Base-by-base conservation (phyloP, 2,888 invertebrate genomes). In the Unio delphinus region DNA sequence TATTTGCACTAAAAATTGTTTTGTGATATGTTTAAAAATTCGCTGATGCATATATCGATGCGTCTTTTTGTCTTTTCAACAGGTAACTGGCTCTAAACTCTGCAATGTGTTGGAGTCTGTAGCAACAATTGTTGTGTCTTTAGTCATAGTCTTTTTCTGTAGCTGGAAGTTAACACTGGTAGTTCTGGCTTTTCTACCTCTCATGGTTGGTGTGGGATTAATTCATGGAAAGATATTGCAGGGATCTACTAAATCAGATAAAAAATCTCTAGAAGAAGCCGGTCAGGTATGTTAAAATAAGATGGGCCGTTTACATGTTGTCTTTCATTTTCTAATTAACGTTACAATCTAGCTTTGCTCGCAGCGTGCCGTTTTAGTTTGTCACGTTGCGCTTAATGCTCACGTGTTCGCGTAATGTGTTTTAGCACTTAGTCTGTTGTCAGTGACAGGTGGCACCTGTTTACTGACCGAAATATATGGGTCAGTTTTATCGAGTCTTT, bases 211-310 rank as follows among this genome's bases (percentile, higher is more conserved):
- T 4, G 88, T 88, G 20, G 90, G 90, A 26, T 75, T 86, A 20
- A 68, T 86, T 5, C 84, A 87, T 65, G 73, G 75, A 54, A 73
- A 76, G 64, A 70, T 81, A 11, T 30, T 80, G 8, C 71, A 73
- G 7, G 84, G 84, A n/a, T 80, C 81, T 30, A 74, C 80, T 30
- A 79, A 75, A 64, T 72, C 88, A 67, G 91, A 92, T 81, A 89
- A 90, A 11, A 87, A 84, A 58, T 84, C 90, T 4, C 87, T 91
- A 87, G 91, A 91, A 73, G 90, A 91, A 72, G 92, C 92, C 56
- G 92, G 92, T 66, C 91, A 91, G 84, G 92, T 92, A 83, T 77
- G 70, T 1, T n/a, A 64, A n/a, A 23, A n/a, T 28, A n/a, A 34
- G 23, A n/a, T 7, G 11, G 17, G n/a, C n/a, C 4, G 17, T 59